Conservation (phyloP, 2,797 vertebrate species). For the Carcharodon carcharias region DNA sequence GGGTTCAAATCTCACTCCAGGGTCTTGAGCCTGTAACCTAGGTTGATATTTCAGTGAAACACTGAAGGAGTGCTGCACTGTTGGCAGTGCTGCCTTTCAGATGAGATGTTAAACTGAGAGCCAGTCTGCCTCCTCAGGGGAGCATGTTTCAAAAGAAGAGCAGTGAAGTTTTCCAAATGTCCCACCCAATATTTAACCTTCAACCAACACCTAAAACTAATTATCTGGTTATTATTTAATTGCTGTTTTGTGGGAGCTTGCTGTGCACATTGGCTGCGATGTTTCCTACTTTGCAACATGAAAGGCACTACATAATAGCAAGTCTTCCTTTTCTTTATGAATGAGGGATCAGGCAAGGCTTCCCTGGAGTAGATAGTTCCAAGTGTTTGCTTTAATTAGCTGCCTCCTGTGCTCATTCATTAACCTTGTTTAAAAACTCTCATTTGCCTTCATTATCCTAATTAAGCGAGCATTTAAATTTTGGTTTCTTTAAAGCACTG, state of each 20-base stretch:
- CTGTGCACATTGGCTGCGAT: neutral
- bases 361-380: conserved; percentile 11
- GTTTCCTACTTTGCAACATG: neutral
- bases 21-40: neutral
- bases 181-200: neutral
- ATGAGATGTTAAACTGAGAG: neutral
- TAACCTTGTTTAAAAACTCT: conserved; percentile 28
- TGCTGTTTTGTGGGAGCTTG: neutral
- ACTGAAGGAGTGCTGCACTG: too few species aligned
- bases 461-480: conserved; percentile 22
- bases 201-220: neutral
- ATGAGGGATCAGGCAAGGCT: neutral
- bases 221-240: too few species aligned
- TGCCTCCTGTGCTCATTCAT: neutral
- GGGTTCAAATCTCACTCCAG: neutral
- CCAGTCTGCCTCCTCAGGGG: neutral
- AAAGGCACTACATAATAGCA: neutral
- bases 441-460: conserved; percentile 23
- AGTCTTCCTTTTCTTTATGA: neutral
- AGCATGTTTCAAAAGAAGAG: neutral
- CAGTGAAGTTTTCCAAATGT: neutral
- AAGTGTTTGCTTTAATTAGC: conserved; percentile 25
- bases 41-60: neutral
- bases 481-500: neutral
- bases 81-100: neutral